Percentiles rank a stretch among this genome's conserved stretches.
Conservation (phyloP, 2,888 invertebrate species). For the Chirona hameri region DNA sequence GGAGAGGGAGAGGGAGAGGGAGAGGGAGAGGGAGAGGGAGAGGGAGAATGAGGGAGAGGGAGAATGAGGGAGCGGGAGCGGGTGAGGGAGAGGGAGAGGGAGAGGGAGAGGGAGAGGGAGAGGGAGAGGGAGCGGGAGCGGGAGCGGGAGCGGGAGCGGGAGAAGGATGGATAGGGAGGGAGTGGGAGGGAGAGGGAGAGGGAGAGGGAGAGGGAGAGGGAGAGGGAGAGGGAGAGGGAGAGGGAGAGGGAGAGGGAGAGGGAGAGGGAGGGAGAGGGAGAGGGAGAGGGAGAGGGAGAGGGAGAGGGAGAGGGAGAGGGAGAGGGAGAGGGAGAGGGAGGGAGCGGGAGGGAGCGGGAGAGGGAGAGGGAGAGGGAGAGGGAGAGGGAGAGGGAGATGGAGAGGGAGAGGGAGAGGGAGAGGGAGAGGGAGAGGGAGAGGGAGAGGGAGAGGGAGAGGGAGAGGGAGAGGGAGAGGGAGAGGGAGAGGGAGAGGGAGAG, state of each 20-base stretch:
- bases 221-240: background rate
- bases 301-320: background rate
- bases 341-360: constrained; percentile 1
- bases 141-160: background rate
- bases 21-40: too few species aligned
- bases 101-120: background rate
- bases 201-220: background rate
- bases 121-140: background rate
- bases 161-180: background rate
- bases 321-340: constrained; percentile 9
- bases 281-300: background rate
- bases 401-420: too few species aligned
- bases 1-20: too few species aligned
- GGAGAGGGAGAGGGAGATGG: background rate
- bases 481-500: too few species aligned
- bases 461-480: too few species aligned
- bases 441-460: too few species aligned
- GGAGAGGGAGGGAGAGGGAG: background rate
- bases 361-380: constrained; percentile 10
- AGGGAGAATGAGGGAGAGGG: too few species aligned
- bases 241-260: background rate
- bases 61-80: too few species aligned
- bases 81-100: too few species aligned
- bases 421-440: too few species aligned
- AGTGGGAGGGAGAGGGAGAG: background rate